phyloP scores from a whole-genome alignment of 2,113 vertebrate species.

The Xiphophorus couchianus region DNA sequence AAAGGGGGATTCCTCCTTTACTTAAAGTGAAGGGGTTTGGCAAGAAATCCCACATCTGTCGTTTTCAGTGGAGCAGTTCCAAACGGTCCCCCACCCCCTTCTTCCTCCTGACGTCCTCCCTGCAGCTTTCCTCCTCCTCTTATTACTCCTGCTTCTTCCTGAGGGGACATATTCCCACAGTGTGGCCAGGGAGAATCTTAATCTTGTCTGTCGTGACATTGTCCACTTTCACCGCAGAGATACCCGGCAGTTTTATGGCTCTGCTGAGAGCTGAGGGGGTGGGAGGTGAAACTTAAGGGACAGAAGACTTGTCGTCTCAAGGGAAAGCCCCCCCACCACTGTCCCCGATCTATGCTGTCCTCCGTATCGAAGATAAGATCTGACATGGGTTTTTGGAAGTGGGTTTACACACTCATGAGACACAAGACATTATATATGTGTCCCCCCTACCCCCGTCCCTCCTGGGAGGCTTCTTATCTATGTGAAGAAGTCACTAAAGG shows the following conservation, averaged over 20 bases:
- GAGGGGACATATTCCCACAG: slow-evolving; percentile 68
- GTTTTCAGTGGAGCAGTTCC: slow-evolving; percentile 70
- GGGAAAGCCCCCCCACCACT: slow-evolving; percentile 28
- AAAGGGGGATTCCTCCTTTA: slow-evolving; percentile 36
- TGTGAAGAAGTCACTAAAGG: slow-evolving; percentile 78
- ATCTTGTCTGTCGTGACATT: slow-evolving; percentile 69
- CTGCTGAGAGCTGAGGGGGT: slow-evolving; percentile 13
- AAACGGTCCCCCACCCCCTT: slow-evolving; percentile 44
- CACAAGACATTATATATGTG: slow-evolving; percentile 53
- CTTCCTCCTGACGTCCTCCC: slow-evolving; percentile 25
- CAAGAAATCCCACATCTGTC: slow-evolving; percentile 57
- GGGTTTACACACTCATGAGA: slow-evolving; percentile 64
- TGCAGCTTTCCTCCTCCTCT: slow-evolving; percentile 38
- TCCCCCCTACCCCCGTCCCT: slow-evolving; percentile 22
- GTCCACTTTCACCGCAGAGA: slow-evolving; percentile 65
- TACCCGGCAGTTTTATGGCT: slow-evolving; percentile 60
- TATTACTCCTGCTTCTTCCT: slow-evolving; percentile 50
- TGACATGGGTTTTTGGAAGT: slow-evolving; percentile 64
- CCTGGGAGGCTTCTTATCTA: slow-evolving; percentile 74
- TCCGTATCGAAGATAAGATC: slow-evolving; percentile 70
- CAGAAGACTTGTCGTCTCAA: slow-evolving; percentile 43
- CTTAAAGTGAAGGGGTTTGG: slow-evolving; percentile 12
- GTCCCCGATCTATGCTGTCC: slow-evolving; percentile 36
- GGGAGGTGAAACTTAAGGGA: slow-evolving; percentile 2
- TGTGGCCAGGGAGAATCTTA: slow-evolving; percentile 47